Base-by-base conservation (phyloP, 2,888 invertebrate genomes). In the Rhopalosiphum nymphaeae region DNA sequence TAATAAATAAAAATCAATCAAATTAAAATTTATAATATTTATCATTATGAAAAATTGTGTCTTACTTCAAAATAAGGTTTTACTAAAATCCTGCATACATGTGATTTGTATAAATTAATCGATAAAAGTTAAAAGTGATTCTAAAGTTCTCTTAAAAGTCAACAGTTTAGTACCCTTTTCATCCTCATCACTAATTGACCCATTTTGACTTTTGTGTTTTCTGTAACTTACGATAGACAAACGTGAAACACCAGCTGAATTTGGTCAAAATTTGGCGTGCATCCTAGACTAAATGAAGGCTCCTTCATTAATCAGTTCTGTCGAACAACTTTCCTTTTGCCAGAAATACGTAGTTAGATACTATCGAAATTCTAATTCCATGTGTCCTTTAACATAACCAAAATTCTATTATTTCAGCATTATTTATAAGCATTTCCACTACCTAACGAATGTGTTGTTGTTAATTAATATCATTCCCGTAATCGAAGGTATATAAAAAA, bases 301-400 rank as follows among this genome's bases (percentile, higher is more conserved):
- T 46, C 61, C 36, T 87, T 61, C 61, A 92, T 92, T 92, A 92
- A 92, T 92, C 46, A 92, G 86, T 61, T 49, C 36, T 87, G 86
- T 92, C 61, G 86, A 92, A 87, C 49, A 46, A 87, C 36, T 92
- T 86, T 92, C 46, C 61, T 36, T 46, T 86, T 29, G 3, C 26
- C 7, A 36, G n/a, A 3, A 36, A 46, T 49, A 57, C 86, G 86
- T 86, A 46, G 36, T 61, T 61, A 61, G 36, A 29, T 61, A 61
- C n/a, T 49, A 86, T 87, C 46, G 61, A 92, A 85, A 56, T 85
- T 57, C 29, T 29, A 42, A 57, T 46, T 36, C 36, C 36, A 44
- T 26, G 46, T 86, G 26, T 78, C 26, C 16, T 29, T 92, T 61
- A 92, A 49, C 44, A 16, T 85, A 26, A 36, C 9, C 25, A 85